A percentile compares a stretch with the other conserved stretches of the same genome.
phyloP scores from a whole-genome alignment of 2,797 vertebrate species.

The Rhynchonycteris naso region DNA sequence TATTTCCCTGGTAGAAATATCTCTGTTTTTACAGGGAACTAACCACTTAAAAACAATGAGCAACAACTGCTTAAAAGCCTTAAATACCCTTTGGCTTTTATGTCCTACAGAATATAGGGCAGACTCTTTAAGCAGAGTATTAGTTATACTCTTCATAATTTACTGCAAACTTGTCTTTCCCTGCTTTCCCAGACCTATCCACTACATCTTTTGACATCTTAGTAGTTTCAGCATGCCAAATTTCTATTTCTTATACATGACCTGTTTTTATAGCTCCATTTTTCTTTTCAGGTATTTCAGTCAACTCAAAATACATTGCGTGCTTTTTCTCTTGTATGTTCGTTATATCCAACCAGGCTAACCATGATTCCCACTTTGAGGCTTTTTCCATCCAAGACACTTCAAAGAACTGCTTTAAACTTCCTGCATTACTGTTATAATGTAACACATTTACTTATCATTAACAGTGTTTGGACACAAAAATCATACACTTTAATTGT shows the following conservation, averaged over 20 bases:
- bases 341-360: neutral
- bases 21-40: neutral
- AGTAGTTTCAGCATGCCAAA: neutral
- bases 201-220: neutral
- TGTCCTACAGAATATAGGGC: neutral
- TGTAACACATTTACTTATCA: neutral
- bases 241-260: neutral
- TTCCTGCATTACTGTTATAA: neutral
- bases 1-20: conserved; percentile 23
- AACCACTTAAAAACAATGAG: neutral
- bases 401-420: neutral
- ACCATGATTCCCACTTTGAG: neutral
- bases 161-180: neutral
- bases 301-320: neutral
- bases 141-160: neutral
- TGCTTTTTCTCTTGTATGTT: neutral
- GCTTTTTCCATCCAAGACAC: neutral
- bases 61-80: neutral
- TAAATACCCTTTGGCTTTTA: neutral
- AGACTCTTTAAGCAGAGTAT: neutral
- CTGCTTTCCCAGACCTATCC: neutral
- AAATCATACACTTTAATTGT: neutral
- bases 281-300: neutral
- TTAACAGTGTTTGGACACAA: neutral
- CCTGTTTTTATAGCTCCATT: neutral